phyloP scores from a whole-genome alignment of 2,888 invertebrate genomes.

The Acanthosepion esculentum region DNA sequence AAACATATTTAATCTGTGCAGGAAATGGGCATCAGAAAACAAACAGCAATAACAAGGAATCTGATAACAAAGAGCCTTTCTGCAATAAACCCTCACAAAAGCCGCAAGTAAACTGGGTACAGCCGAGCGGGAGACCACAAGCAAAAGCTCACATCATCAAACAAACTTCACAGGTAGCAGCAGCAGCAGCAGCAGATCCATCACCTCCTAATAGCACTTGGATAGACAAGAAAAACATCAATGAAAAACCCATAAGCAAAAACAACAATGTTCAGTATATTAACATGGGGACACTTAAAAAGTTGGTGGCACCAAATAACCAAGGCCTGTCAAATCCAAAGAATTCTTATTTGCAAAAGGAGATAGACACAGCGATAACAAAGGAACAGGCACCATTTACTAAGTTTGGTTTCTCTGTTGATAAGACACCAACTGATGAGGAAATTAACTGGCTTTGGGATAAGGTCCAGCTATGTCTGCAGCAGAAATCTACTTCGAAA shows the following conservation, averaged over 20 bases:
- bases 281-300: conserved; percentile 34
- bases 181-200: conserved; percentile 48
- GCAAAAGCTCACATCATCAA: conserved; percentile 69
- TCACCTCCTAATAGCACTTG: conserved; percentile 57
- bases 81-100: not conserved
- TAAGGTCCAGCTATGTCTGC: conserved; percentile 71
- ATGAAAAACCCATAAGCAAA: conserved; percentile 3
- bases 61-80: not conserved
- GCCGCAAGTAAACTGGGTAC: not conserved
- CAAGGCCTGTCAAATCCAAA: not conserved
- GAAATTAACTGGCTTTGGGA: conserved; percentile 74
- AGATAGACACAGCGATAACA: not conserved
- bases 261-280: conserved; percentile 10
- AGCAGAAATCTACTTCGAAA: conserved; percentile 51
- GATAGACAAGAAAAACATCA: conserved; percentile 61
- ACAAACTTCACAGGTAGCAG: not conserved
- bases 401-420: conserved; percentile 68
- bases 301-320: not conserved
- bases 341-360: not conserved
- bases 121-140: conserved; percentile 54
- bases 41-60: not conserved
- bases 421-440: conserved; percentile 74
- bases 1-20: not conserved
- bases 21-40: not conserved
- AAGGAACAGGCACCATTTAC: conserved; percentile 49